phyloP scores from a whole-genome alignment of 2,888 invertebrate genomes.

The Aricia artaxerxes region DNA sequence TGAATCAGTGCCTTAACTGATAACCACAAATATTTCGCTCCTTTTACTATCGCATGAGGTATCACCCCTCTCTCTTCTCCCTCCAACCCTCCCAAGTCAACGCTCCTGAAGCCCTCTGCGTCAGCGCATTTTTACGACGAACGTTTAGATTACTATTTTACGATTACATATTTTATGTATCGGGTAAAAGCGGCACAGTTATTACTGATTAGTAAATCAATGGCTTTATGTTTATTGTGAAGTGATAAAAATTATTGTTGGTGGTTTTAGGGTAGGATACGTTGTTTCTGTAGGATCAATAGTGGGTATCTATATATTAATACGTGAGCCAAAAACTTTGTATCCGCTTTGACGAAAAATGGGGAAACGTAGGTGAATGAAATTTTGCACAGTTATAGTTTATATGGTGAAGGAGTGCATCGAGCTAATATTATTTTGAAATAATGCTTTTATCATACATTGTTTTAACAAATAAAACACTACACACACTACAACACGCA shows the following conservation, averaged over 20 bases:
- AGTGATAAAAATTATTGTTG: too few species aligned
- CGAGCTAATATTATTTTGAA: too few species aligned
- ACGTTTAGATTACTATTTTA: not conserved
- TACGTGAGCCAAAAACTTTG: too few species aligned
- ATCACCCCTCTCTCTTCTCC: not conserved
- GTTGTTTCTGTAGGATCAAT: not conserved
- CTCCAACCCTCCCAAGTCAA: not conserved
- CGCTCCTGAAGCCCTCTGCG: constrained; percentile 3
- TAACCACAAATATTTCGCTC: not conserved
- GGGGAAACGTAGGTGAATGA: too few species aligned
- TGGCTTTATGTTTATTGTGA: not conserved
- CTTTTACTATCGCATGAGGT: not conserved
- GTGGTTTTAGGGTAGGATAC: not conserved
- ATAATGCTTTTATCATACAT: too few species aligned
- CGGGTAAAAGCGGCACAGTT: not conserved
- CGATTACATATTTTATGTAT: not conserved
- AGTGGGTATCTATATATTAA: not conserved
- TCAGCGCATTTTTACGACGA: constrained; percentile 13
- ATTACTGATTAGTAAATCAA: not conserved
- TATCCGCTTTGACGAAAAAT: too few species aligned
- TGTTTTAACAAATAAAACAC: too few species aligned
- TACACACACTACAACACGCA: too few species aligned
- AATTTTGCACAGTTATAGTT: too few species aligned
- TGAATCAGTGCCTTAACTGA: not conserved
- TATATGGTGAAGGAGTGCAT: too few species aligned